phyloP scores from a whole-genome alignment of 37 sponge, comb jelly and placozoan genomes.

The Beroe ovata region DNA sequence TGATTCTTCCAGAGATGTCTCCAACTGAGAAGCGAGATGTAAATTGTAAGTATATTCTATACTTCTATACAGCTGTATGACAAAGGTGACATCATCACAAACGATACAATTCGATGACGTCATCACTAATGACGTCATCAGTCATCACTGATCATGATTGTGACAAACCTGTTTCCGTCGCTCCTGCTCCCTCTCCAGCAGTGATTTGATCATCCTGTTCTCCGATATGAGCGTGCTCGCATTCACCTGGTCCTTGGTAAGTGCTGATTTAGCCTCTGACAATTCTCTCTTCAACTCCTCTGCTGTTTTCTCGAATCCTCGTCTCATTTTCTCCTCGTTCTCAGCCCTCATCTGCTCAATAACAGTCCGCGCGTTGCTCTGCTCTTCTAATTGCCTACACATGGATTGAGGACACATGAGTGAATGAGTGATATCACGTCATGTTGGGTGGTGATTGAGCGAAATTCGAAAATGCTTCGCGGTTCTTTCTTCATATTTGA shows the following conservation, averaged over 20 bases:
- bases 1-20: conserved; percentile 16
- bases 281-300: conserved; percentile 58
- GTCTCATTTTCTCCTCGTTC: conserved; percentile 57
- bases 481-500: neutral
- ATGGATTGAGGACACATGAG: no score
- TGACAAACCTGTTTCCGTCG: conserved; percentile 62
- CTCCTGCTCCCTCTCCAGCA: conserved; percentile 58
- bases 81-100: no score
- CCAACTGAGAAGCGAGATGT: conserved; percentile 32
- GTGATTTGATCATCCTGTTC: conserved; percentile 62
- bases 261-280: conserved; percentile 31
- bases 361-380: conserved; percentile 20
- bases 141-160: no score
- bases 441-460: neutral
- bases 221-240: conserved; percentile 33
- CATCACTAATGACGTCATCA: no score
- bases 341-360: conserved; percentile 15
- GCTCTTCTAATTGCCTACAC: conserved; percentile 62
- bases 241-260: conserved; percentile 46
- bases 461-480: neutral
- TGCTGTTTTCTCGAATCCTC: conserved; percentile 32
- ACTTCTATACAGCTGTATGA: no score
- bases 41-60: no score
- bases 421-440: no score
- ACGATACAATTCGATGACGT: no score